Evolutionary conservation across 2,888 invertebrate species (phyloP).

Genomic region (Coelinius sp.): DNA sequence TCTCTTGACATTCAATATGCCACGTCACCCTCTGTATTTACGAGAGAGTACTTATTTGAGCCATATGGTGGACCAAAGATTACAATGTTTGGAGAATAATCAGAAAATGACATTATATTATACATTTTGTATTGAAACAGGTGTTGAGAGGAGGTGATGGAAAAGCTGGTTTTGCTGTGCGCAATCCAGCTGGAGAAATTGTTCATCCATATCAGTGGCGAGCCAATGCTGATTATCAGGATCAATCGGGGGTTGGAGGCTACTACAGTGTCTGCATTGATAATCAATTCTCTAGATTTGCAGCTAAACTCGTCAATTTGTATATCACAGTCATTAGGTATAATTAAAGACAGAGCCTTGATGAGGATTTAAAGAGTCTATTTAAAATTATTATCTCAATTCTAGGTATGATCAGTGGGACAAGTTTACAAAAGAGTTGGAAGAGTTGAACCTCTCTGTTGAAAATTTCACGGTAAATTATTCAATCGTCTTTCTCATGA

Average conservation of each 20-base stretch:
- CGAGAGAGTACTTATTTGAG: neutral
- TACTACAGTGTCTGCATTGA: constrained; percentile 94
- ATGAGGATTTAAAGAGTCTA: too few species aligned
- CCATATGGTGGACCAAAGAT: neutral
- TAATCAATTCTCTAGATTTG: constrained; percentile 93
- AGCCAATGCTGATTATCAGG: constrained; percentile 90
- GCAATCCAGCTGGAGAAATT: constrained; percentile 86
- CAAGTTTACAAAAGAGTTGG: constrained; percentile 89
- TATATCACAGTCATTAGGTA: constrained; percentile 89
- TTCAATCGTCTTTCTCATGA: too few species aligned
- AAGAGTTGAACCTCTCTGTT: constrained; percentile 88
- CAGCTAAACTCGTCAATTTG: constrained; percentile 89
- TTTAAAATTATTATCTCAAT: constrained; percentile 21
- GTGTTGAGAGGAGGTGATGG: constrained; percentile 94
- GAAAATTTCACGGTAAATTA: constrained; percentile 90
- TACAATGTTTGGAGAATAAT: neutral
- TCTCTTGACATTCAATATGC: neutral
- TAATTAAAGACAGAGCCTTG: too few species aligned
- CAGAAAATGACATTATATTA: neutral
- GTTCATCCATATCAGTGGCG: constrained; percentile 94
- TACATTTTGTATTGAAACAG: constrained; percentile 69
- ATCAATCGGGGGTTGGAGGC: constrained; percentile 84
- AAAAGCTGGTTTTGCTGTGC: constrained; percentile 92
- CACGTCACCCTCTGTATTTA: neutral
- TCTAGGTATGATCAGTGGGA: constrained; percentile 92